Evolutionary conservation across 1,140 invertebrate species (phyloP).

Genomic region (Brachionus paranguensis): DNA sequence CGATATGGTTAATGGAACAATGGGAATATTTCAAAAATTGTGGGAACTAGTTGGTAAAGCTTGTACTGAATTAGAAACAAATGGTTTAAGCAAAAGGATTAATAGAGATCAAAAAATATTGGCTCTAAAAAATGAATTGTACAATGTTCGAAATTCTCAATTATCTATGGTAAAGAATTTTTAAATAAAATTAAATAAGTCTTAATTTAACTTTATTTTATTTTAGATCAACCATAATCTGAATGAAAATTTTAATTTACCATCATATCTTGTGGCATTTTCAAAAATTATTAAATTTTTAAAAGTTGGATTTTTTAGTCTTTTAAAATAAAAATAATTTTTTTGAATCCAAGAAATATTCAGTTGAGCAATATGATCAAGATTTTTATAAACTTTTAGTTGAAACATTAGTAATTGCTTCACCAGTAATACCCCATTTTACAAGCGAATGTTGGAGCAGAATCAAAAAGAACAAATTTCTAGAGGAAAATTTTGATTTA

Average conservation of each 20-base stretch:
- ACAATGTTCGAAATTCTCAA: slow-evolving; percentile 4
- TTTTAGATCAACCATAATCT: slow-evolving; percentile 25
- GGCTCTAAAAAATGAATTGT: not conserved
- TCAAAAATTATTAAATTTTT: slow-evolving; percentile 27
- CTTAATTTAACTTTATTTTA: not conserved
- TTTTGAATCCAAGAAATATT: slow-evolving; percentile 16
- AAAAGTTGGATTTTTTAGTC: not conserved
- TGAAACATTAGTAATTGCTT: not conserved
- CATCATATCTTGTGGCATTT: slow-evolving; percentile 21
- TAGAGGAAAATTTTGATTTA: not conserved
- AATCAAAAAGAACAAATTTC: not conserved
- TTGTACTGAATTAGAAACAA: not conserved
- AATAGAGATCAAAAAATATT: not conserved
- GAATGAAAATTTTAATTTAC: slow-evolving; percentile 37
- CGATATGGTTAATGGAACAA: slow-evolving; percentile 16
- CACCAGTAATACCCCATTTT: slow-evolving; percentile 36
- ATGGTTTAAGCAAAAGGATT: not conserved
- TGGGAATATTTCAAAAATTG: slow-evolving; percentile 17
- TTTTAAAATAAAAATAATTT: not conserved
- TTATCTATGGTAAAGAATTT: not conserved
- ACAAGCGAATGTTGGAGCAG: slow-evolving; percentile 26
- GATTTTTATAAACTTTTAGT: slow-evolving; percentile 3
- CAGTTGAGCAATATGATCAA: not conserved
- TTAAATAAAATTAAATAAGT: not conserved
- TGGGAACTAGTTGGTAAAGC: slow-evolving; percentile 3